Base-by-base conservation (phyloP, 2,113 vertebrate genomes). In the Petrocephalus microphthalmus region DNA sequence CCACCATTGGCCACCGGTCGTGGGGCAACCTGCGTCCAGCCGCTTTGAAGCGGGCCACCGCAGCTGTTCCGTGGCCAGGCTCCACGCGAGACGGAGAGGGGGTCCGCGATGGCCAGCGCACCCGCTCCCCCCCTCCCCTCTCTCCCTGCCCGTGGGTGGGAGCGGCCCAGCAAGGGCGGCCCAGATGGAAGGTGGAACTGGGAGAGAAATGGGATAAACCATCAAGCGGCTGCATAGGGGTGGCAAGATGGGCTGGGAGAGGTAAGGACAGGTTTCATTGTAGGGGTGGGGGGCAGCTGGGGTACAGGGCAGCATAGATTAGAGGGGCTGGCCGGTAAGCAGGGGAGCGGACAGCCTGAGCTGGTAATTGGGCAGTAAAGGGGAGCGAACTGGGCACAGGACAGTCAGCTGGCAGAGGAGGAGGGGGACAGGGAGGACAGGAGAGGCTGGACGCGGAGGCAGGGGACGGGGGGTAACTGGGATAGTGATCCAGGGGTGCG, bases 71-170 rank as follows among this genome's bases (percentile, higher is more conserved):
- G 84, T 85, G 84, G 84, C 49, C n/a, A 3, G 51, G 25, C 15
- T 85, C 84, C 51, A 85, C 25, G 29, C 15, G 84, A 85, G 84
- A 56, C 29, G 52, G 52, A 85, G 84, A 54, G 51, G 45, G 82
- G 82, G 22, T 51, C 82, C 49, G 25, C 45, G 22, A 2, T 7
- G 78, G 82, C 45, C 82, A 84, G n/a, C 10, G 47, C 82, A 29
- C 60, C 60, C 60, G 60, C 60, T 13, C 15, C 13, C 15, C 29
- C 29, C 53, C 29, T 74, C 52, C 51, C n/a, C 60, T 13, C 15
- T 5, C 15, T 29, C 29, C 53, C 29, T 74, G 25, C 51, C 22
- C 29, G 51, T 13, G 52, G 84, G 51, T 19, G 84, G 49, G 84
- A 17, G 84, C 11, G 7, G 52, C 52, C 49, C 84, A 85, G 45